A percentile compares a stretch with the other conserved stretches of the same genome.
These are phyloP conservation scores for Heliconius erato DNA, from an alignment of 2,888 invertebrate species.

Conservation along the genomic window DNA sequence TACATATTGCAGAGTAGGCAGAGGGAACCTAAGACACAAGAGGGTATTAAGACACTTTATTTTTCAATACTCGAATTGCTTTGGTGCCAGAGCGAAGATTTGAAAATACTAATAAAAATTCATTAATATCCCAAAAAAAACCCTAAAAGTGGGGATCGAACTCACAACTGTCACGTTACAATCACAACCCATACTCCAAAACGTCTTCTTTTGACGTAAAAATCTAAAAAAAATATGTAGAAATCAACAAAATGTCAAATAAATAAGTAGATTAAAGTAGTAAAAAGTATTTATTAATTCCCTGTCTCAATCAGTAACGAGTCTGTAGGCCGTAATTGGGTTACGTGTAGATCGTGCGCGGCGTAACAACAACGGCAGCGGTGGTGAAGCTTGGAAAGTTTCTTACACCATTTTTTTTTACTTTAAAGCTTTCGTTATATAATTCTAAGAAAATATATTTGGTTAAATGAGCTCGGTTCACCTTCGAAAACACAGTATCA, in stretches of 20 bases:
- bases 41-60: no score
- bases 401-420: not conserved
- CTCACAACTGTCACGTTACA: not conserved
- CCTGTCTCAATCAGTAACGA: constrained; percentile 52
- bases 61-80: no score
- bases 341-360: constrained; percentile 40
- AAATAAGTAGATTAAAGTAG: not conserved
- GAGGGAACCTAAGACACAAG: no score
- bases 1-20: no score
- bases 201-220: not conserved
- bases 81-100: no score
- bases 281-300: constrained; percentile 22
- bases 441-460: not conserved
- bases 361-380: constrained; percentile 37
- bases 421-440: not conserved
- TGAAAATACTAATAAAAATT: no score
- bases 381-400: not conserved
- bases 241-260: not conserved
- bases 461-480: no score
- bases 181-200: no score
- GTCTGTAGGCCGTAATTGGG: constrained; percentile 49
- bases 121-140: no score
- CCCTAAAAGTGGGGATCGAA: no score
- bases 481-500: no score
- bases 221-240: not conserved